phyloP scores from a whole-genome alignment of 2,888 invertebrate species.

The Pinctada fucata region DNA sequence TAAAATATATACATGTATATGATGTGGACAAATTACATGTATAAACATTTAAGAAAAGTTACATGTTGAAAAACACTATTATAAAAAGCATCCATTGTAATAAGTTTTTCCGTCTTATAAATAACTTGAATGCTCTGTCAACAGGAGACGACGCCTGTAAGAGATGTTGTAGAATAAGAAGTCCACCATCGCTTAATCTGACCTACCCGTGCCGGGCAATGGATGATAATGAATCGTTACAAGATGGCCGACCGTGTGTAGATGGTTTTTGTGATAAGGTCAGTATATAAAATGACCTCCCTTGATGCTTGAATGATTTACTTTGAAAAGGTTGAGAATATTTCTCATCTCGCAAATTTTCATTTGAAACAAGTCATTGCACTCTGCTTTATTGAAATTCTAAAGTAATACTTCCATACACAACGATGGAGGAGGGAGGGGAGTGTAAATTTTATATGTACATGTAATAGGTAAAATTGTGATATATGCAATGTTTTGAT shows the following conservation, averaged over 20 bases:
- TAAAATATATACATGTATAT: not conserved
- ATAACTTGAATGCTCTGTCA: not conserved
- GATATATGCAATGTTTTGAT: too few species aligned
- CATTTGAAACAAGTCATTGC: too few species aligned
- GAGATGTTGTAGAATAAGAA: conserved; percentile 12
- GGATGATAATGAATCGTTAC: not conserved
- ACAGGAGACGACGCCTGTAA: conserved; percentile 32
- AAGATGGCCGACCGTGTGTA: conserved; percentile 28
- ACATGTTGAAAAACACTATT: not conserved
- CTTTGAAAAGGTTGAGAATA: too few species aligned
- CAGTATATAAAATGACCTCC: not conserved
- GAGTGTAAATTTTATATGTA: too few species aligned
- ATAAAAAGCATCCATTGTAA: not conserved
- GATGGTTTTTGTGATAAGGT: conserved; percentile 25
- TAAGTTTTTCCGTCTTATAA: not conserved
- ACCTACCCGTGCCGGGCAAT: not conserved
- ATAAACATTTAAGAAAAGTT: not conserved
- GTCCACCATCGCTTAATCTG: not conserved
- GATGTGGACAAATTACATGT: not conserved
- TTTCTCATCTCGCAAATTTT: too few species aligned
- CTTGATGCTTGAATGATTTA: too few species aligned
- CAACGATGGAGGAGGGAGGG: too few species aligned
- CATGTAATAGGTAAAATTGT: too few species aligned
- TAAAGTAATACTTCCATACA: too few species aligned
- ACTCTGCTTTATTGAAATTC: too few species aligned